Evolutionary conservation across 2,888 invertebrate species (phyloP), one percentile per base, ranked within the genome.

Genomic region (Pristionchus exspectatus): DNA sequence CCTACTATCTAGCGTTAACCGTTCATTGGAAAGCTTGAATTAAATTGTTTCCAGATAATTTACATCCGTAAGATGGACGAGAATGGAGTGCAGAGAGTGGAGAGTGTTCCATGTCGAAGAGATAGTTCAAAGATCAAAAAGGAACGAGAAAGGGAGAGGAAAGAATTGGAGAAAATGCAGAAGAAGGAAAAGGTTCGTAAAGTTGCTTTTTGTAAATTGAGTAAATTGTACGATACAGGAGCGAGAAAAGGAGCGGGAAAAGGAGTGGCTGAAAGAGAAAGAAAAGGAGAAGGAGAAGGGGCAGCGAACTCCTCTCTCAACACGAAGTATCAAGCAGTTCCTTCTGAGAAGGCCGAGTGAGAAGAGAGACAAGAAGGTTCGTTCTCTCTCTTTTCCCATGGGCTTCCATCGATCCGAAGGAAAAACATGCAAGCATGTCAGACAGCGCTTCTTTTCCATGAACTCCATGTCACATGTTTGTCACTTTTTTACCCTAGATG

Each of bases 1-100:
- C 4, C 21, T 59, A 18, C 14, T 2, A 56, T 18, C 56, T 21
- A 56, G 56, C n/a, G n/a, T n/a, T n/a, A n/a, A n/a, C n/a, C n/a
- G n/a, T n/a, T n/a, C n/a, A n/a, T n/a, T n/a, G n/a, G n/a, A n/a
- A n/a, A n/a, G n/a, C n/a, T n/a, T n/a, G n/a, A n/a, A n/a, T n/a
- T n/a, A n/a, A n/a, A n/a, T 14, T 16, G 30, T 12, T 81, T 81
- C 27, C 83, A 89, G 89, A 83, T 89, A 21, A 83, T 89, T 66
- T 89, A 63, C 83, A 89, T 89, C 89, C 59, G n/a, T 0, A 89
- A 89, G 30, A n/a, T 89, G 38, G 88, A 88, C n/a, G 56, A 88
- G 54, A 44, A 54, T n/a, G 69, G 69, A 9, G 30, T 69, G 0
- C 50, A 87, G 18, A 0, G 33, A 2, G 69, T 81, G 44, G 50